Base-by-base conservation (phyloP, 2,888 invertebrate genomes). In the Caenorhabditis sulstoni region DNA sequence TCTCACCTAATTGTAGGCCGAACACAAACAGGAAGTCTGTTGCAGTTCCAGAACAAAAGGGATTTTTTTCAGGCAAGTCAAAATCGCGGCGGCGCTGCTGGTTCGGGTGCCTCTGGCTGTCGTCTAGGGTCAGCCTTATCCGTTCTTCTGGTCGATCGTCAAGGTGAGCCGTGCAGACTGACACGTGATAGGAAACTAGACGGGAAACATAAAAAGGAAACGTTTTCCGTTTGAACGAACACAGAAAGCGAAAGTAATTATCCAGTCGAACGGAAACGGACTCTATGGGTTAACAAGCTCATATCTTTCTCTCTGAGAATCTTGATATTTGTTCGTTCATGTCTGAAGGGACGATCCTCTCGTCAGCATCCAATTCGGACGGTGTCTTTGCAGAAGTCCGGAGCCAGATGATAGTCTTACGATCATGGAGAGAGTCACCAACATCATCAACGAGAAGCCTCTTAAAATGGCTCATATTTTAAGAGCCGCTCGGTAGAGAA, bases 381-480 rank as follows among this genome's bases (percentile, higher is more conserved):
- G 4, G 11, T 29, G 23, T 74, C 49, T 16, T 70, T 70, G 8
- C 68, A 76, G 76, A 44, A 73, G 81, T 14, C 82, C 84, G 4
- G 86, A 84, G 61, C 86, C 86, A 3, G 87, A 87, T 61, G 87
- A 87, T 53, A 66, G 70, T 37, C 57, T 75, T 1, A 45, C 79
- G 16, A 49, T 82, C 18, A 73, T 81, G 35, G 86, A 85, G 14
- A 67, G 81, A 58, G 70, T 87, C 0, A 58, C 57, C 20, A 23
- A 16, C 1, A 67, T 86, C 22, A 74, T 87, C 9, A 68, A 73
- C 39, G 85, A 86, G 68, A 84, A 85, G 49, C 89, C 88, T 1
- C 71, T 85, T 7, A 83, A 87, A 67, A 81, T 89, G 85, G 70
- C 84, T 2, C 84, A 85, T 41, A 87, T 88, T 84, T 70, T 87